These are phyloP conservation scores for Drosophila nebulosa DNA, from an alignment of 1,140 invertebrate genomes.

Conservation along the genomic window DNA sequence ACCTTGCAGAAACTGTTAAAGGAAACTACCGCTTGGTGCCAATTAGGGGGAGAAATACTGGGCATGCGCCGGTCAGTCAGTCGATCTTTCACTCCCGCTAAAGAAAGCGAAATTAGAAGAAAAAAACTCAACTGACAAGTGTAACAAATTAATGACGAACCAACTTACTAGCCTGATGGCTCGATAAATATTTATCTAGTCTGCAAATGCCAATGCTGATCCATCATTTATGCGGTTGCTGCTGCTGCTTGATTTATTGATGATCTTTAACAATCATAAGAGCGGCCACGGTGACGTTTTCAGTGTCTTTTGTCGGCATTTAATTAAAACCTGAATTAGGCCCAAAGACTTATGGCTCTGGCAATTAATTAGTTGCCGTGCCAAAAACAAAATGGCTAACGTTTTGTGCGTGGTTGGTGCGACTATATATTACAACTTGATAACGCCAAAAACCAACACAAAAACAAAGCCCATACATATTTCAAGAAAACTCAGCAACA, in stretches of 20 bases:
- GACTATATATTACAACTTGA: slow-evolving; percentile 55
- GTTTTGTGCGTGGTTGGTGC: slow-evolving; percentile 18
- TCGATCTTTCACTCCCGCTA: not conserved
- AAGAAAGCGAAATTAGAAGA: slow-evolving; percentile 36
- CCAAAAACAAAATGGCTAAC: slow-evolving; percentile 48
- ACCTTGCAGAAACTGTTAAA: not conserved
- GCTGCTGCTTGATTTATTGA: slow-evolving; percentile 27
- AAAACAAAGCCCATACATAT: not conserved
- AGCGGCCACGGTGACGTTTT: slow-evolving; percentile 32
- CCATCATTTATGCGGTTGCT: not conserved
- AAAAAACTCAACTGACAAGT: slow-evolving; percentile 41
- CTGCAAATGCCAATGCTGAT: slow-evolving; percentile 17
- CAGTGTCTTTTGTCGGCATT: slow-evolving; percentile 39
- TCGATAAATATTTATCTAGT: slow-evolving; percentile 63
- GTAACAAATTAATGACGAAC: slow-evolving; percentile 45
- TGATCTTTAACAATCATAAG: slow-evolving; percentile 34
- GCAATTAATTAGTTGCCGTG: slow-evolving; percentile 63
- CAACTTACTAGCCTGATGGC: not conserved
- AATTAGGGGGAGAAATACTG: slow-evolving; percentile 11
- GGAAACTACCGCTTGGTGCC: not conserved
- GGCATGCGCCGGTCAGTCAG: slow-evolving; percentile 16
- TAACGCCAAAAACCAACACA: slow-evolving; percentile 42
- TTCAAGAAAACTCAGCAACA: not conserved
- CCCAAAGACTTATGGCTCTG: slow-evolving; percentile 23
- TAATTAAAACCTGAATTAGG: slow-evolving; percentile 27